phyloP scores from a whole-genome alignment of 2,888 invertebrate species.

The Euphydryas editha region DNA sequence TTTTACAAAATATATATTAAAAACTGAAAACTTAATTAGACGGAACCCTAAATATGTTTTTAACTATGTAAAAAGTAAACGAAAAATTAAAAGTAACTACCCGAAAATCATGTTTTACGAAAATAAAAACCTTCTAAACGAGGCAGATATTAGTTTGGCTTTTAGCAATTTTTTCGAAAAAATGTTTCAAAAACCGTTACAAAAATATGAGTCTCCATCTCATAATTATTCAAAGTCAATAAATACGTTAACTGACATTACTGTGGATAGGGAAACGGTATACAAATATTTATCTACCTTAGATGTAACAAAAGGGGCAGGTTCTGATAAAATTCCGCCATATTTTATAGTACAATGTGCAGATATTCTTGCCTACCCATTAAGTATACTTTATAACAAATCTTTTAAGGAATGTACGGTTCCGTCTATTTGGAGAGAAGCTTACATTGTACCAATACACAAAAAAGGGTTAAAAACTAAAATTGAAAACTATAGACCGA shows the following conservation, averaged over 20 bases:
- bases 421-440: slow-evolving; percentile 22
- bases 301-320: too few species aligned
- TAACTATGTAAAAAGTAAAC: slow-evolving; percentile 29
- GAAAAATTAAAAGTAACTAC: slow-evolving; percentile 18
- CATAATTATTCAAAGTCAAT: background rate
- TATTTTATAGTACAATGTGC: slow-evolving; percentile 11
- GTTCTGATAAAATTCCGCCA: slow-evolving; percentile 11
- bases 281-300: background rate
- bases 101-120: slow-evolving; percentile 25
- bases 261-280: background rate
- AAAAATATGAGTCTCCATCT: background rate
- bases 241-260: background rate
- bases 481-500: too few species aligned
- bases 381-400: slow-evolving; percentile 2
- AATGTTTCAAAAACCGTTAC: background rate
- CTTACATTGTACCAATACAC: slow-evolving; percentile 14
- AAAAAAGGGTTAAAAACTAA: too few species aligned
- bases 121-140: background rate
- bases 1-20: slow-evolving; percentile 6
- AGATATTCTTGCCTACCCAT: background rate
- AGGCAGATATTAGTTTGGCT: background rate
- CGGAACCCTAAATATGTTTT: slow-evolving; percentile 29
- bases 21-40: slow-evolving; percentile 26
- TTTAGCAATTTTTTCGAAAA: background rate
- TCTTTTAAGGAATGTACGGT: slow-evolving; percentile 8